Conservation (phyloP, 2,888 invertebrate species). For the Drosophila tripunctata region DNA sequence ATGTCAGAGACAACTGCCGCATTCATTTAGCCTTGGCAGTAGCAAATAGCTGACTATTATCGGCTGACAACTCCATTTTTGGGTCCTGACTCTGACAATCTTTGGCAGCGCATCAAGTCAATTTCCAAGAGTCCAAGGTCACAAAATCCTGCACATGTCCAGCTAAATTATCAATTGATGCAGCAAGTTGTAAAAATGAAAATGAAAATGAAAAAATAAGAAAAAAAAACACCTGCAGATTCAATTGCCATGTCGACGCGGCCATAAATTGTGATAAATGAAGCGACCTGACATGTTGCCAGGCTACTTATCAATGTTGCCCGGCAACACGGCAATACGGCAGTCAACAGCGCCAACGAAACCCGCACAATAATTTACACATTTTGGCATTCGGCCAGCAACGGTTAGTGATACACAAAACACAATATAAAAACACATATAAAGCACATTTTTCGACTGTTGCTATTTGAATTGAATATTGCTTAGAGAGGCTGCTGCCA, state of each 20-base stretch:
- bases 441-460: slow-evolving; percentile 40
- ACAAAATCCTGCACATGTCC: slow-evolving; percentile 21
- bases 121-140: slow-evolving; percentile 39
- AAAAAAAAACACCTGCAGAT: slow-evolving; percentile 56
- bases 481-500: background rate
- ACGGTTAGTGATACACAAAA: slow-evolving; percentile 29
- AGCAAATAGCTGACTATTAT: background rate
- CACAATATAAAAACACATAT: slow-evolving; percentile 4
- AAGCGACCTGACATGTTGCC: slow-evolving; percentile 70
- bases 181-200: slow-evolving; percentile 5
- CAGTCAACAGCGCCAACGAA: background rate
- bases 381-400: slow-evolving; percentile 51
- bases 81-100: slow-evolving; percentile 10
- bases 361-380: slow-evolving; percentile 52
- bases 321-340: background rate
- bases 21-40: slow-evolving; percentile 22
- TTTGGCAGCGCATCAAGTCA: slow-evolving; percentile 42
- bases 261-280: slow-evolving; percentile 78
- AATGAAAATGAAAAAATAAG: background rate
- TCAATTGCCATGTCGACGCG: slow-evolving; percentile 55
- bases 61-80: slow-evolving; percentile 35
- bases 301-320: slow-evolving; percentile 71
- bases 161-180: slow-evolving; percentile 33
- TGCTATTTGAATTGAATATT: slow-evolving; percentile 32
- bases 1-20: slow-evolving; percentile 28